Evolutionary conservation across 2,888 invertebrate genomes (phyloP).

Genomic region (Phortica magna): DNA sequence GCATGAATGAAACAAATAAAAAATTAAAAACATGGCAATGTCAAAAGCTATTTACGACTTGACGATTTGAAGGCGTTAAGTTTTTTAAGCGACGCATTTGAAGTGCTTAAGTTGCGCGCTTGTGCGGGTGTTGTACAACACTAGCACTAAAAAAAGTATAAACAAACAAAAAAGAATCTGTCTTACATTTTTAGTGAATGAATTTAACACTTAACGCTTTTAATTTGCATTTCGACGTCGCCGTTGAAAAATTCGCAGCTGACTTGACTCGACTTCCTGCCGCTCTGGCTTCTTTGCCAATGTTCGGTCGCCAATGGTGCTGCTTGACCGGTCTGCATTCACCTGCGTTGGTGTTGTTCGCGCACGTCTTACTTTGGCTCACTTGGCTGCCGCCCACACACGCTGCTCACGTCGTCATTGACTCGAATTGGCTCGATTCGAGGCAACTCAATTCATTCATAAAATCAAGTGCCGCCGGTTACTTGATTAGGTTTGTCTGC

Average conservation of each 20-base stretch:
- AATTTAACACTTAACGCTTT: constrained; percentile 19
- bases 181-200: not conserved
- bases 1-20: no score
- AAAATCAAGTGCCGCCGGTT: constrained; percentile 50
- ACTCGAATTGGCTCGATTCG: constrained; percentile 48
- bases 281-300: not conserved
- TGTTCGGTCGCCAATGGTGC: not conserved
- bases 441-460: constrained; percentile 53
- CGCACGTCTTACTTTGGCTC: not conserved
- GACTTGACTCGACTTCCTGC: not conserved
- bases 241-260: no score
- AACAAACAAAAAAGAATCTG: not conserved
- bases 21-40: not conserved
- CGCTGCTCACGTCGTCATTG: constrained; percentile 43
- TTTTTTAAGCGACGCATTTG: not conserved
- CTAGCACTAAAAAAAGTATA: not conserved
- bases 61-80: not conserved
- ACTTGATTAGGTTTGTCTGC: constrained; percentile 23
- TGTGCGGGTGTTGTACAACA: not conserved
- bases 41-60: not conserved
- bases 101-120: not conserved
- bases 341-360: not conserved
- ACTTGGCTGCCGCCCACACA: constrained; percentile 55
- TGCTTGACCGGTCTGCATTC: constrained; percentile 10
- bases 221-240: constrained; percentile 63